Conservation (phyloP, 1,140 invertebrate species). For the Lasaia peninsularis region DNA sequence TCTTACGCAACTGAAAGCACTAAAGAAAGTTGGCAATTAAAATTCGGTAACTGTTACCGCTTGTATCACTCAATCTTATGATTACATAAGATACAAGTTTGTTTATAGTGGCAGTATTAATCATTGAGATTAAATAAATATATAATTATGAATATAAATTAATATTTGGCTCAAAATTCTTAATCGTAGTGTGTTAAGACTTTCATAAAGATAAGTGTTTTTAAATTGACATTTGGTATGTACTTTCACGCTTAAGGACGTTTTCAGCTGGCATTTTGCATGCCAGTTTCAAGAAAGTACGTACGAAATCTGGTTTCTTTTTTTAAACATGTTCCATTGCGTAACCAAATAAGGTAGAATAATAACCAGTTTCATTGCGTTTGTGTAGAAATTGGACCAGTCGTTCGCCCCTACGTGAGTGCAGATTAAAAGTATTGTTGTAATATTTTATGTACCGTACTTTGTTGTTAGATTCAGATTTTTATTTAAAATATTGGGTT, state of each 20-base stretch:
- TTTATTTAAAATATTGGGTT: no score
- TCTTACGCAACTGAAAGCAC: constrained; percentile 57
- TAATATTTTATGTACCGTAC: not conserved
- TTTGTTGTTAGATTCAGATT: no score
- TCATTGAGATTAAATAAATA: constrained; percentile 1
- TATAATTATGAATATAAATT: not conserved
- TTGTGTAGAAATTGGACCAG: constrained; percentile 35
- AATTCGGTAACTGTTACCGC: constrained; percentile 52
- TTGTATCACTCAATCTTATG: constrained; percentile 20
- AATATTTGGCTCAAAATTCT: not conserved
- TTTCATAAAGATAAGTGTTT: constrained; percentile 15
- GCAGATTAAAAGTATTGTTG: constrained; percentile 24
- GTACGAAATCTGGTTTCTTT: constrained; percentile 56
- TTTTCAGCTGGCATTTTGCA: constrained; percentile 33
- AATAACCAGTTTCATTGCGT: constrained; percentile 39
- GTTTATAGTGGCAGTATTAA: constrained; percentile 6
- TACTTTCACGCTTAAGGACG: constrained; percentile 39
- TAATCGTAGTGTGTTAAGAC: not conserved
- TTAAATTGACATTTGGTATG: constrained; percentile 30
- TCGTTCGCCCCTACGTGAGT: constrained; percentile 23
- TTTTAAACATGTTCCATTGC: constrained; percentile 47
- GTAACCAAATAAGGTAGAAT: constrained; percentile 48
- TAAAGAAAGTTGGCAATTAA: constrained; percentile 69
- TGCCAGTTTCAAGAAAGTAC: constrained; percentile 48
- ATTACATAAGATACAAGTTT: constrained; percentile 10